Conservation (phyloP, 2,797 vertebrate genomes). For the Aphelocoma californica region DNA sequence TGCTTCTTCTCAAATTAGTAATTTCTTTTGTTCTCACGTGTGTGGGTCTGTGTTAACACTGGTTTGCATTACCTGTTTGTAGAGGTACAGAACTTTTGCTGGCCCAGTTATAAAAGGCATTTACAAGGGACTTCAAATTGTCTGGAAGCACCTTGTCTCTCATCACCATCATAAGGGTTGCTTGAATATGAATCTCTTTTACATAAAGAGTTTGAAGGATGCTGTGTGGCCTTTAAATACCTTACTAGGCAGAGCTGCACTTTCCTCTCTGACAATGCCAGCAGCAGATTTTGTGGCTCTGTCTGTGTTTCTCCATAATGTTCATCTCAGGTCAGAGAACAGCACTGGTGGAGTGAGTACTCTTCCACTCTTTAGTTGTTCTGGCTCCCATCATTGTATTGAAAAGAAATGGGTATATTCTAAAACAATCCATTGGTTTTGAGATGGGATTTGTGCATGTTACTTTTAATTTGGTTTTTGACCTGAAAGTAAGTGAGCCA, state of each 20-base stretch:
- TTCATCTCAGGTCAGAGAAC: not conserved
- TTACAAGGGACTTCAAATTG: not conserved
- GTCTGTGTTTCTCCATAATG: not conserved
- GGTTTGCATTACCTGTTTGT: not conserved
- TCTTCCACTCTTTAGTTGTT: not conserved
- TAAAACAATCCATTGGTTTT: not conserved
- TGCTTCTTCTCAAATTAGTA: not conserved
- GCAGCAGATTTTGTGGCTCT: not conserved
- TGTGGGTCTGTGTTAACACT: not conserved
- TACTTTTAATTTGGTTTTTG: conserved; percentile 15
- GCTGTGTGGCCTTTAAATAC: not conserved
- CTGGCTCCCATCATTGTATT: not conserved
- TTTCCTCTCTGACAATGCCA: not conserved
- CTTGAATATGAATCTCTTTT: not conserved
- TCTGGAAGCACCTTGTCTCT: not conserved
- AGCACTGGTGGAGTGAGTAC: not conserved
- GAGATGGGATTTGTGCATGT: not conserved
- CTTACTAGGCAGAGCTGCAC: not conserved
- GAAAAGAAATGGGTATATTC: not conserved
- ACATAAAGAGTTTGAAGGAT: not conserved
- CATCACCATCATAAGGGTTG: not conserved
- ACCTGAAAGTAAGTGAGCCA: not conserved
- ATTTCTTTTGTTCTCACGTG: not conserved
- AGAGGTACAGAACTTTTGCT: not conserved
- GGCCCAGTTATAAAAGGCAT: not conserved